phyloP scores from a whole-genome alignment of 2,113 vertebrate species.

The Pachyramphus minor region DNA sequence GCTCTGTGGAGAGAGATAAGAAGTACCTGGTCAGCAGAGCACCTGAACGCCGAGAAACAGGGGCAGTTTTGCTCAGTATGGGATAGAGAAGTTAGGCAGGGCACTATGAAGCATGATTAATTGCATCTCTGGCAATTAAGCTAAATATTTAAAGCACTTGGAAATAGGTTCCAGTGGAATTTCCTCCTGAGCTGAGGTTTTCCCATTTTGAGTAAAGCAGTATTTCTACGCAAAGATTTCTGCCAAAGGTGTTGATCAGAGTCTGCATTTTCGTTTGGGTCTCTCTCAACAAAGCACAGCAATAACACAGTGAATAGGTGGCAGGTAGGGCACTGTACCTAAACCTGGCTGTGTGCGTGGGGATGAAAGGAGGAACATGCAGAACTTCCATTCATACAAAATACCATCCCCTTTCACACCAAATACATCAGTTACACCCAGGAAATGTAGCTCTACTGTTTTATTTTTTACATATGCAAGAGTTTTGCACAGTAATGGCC shows the following conservation, averaged over 20 bases:
- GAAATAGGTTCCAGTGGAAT: background rate
- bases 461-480: background rate
- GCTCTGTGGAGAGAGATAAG: conserved; percentile 3
- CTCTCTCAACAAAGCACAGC: background rate
- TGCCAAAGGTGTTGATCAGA: background rate
- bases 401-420: background rate
- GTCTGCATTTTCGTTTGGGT: background rate
- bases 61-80: rapidly evolving
- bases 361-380: background rate
- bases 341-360: background rate
- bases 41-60: background rate
- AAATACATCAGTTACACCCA: background rate
- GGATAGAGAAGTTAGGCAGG: background rate
- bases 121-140: background rate
- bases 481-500: background rate
- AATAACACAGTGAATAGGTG: background rate
- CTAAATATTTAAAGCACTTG: background rate
- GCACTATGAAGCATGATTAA: background rate
- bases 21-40: background rate
- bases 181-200: background rate
- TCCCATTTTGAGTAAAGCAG: rapidly evolving
- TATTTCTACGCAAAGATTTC: background rate
- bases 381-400: background rate
- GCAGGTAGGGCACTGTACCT: background rate
- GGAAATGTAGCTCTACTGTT: background rate